Conservation (phyloP, 1,140 invertebrate species). For the Cyphomyrmex costatus region DNA sequence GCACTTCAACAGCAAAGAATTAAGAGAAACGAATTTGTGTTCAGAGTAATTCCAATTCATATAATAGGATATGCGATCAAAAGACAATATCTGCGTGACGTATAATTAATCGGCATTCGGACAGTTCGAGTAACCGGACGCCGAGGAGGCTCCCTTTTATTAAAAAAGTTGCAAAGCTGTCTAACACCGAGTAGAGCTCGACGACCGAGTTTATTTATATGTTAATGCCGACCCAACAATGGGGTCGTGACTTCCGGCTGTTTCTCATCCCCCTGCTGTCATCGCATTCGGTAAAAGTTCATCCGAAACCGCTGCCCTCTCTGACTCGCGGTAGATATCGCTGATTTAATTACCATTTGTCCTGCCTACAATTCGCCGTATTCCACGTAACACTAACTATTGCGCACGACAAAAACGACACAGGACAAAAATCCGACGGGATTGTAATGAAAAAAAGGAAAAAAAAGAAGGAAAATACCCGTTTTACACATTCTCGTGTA, state of each 20-base stretch:
- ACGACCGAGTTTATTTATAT: conserved; percentile 71
- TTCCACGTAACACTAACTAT: conserved; percentile 42
- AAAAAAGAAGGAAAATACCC: conserved; percentile 19
- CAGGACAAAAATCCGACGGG: conserved; percentile 41
- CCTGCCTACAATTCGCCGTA: conserved; percentile 43
- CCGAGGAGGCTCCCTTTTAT: conserved; percentile 66
- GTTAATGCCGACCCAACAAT: conserved; percentile 74
- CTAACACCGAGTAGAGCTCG: conserved; percentile 60
- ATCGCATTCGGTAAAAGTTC: conserved; percentile 76
- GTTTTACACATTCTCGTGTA: conserved; percentile 35
- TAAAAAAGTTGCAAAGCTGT: conserved; percentile 70
- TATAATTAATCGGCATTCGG: conserved; percentile 71
- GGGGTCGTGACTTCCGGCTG: conserved; percentile 73
- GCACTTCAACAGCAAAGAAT: background rate
- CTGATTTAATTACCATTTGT: conserved; percentile 80
- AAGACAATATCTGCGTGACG: conserved; percentile 14
- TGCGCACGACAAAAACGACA: conserved; percentile 16
- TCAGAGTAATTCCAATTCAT: conserved; percentile 14
- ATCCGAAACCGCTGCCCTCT: conserved; percentile 65
- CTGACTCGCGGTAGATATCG: conserved; percentile 70
- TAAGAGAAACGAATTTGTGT: conserved; percentile 5
- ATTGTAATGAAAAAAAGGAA: background rate
- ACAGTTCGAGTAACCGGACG: conserved; percentile 27
- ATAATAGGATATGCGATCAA: conserved; percentile 18
- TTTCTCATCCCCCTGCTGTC: conserved; percentile 21